These are phyloP conservation scores for Apis cerana DNA, from an alignment of 1,140 invertebrate genomes.

Conservation along the genomic window DNA sequence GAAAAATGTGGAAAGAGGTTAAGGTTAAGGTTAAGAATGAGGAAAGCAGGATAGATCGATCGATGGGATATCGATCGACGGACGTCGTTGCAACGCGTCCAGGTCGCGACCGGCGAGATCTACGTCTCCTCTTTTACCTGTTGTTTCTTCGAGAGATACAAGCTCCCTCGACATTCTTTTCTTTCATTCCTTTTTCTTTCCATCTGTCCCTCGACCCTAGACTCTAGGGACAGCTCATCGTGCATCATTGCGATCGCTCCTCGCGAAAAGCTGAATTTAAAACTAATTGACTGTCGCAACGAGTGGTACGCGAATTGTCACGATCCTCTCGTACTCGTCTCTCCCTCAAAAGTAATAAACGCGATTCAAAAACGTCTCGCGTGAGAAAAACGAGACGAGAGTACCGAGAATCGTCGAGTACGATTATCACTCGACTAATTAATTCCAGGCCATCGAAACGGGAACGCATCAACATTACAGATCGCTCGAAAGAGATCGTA, in stretches of 20 bases:
- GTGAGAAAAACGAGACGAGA: background rate
- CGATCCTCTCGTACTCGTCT: background rate
- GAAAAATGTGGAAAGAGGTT: background rate
- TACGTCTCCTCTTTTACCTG: constrained; percentile 12
- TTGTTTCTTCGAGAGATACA: background rate
- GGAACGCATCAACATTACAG: background rate
- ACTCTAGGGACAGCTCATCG: background rate
- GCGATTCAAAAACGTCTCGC: background rate
- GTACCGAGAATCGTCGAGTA: background rate
- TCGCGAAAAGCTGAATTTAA: constrained; percentile 46
- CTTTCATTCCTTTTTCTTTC: background rate
- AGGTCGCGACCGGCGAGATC: background rate
- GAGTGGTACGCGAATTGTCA: background rate
- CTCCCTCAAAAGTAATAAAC: background rate
- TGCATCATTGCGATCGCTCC: background rate
- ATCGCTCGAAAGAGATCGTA: background rate
- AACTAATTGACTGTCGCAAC: constrained; percentile 63
- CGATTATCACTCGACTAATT: background rate
- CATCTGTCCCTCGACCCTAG: background rate
- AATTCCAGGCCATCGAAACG: constrained; percentile 18
- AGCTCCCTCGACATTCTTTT: background rate
- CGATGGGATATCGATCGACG: background rate
- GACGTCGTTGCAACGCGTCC: background rate
- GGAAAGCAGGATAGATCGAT: background rate
- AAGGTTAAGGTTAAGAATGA: background rate